These are phyloP conservation scores for Australoheros scitulus DNA, from an alignment of 2,113 vertebrate species.

Conservation along the genomic window DNA sequence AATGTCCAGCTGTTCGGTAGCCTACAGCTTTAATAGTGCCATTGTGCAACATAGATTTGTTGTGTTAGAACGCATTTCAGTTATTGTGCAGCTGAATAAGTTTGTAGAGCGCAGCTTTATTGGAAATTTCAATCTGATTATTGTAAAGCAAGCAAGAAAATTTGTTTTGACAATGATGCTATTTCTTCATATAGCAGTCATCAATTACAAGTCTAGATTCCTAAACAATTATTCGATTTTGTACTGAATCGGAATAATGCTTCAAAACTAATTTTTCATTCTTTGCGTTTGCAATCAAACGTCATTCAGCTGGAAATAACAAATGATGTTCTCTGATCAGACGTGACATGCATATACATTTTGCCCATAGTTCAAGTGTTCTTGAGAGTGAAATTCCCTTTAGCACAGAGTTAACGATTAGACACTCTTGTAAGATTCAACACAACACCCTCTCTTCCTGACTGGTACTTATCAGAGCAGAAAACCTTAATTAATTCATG, in stretches of 20 bases:
- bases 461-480: constrained; percentile 78
- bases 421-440: constrained; percentile 53
- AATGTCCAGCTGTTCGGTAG: background rate
- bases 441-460: constrained; percentile 55
- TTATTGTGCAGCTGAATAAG: constrained; percentile 1
- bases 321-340: constrained; percentile 12
- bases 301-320: constrained; percentile 11
- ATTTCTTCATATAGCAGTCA: background rate
- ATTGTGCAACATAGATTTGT: background rate
- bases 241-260: background rate
- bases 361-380: constrained; percentile 46
- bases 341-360: constrained; percentile 35
- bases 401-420: constrained; percentile 62
- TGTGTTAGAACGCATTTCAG: background rate
- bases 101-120: background rate
- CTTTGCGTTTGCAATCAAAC: constrained; percentile 15
- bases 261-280: background rate
- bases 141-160: background rate
- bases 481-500: constrained; percentile 80
- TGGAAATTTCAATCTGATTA: background rate
- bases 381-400: constrained; percentile 58
- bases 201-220: constrained; percentile 14
- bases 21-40: background rate
- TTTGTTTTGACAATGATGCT: background rate
- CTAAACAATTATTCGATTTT: background rate